Percentiles rank a stretch among this genome's conserved stretches.
Evolutionary conservation across 2,113 vertebrate genomes (phyloP).

Genomic region (Sinosuthora webbiana): DNA sequence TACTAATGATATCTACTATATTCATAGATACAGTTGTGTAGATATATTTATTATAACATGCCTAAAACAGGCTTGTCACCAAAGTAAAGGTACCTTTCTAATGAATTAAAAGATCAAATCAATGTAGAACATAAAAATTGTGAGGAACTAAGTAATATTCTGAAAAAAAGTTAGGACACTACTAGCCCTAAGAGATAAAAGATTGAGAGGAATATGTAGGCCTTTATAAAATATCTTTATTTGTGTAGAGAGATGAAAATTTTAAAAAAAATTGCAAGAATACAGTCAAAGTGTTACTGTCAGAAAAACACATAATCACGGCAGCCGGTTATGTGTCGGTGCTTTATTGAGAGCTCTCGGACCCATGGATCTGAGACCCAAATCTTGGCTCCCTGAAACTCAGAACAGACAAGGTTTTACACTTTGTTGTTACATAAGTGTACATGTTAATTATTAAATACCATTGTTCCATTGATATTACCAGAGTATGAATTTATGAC

Average conservation of each 20-base stretch:
- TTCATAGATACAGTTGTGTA: not conserved
- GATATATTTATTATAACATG: not conserved
- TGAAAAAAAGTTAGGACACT: not conserved
- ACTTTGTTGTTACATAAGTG: too few species aligned
- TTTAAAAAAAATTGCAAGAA: not conserved
- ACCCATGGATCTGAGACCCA: too few species aligned
- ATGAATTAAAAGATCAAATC: not conserved
- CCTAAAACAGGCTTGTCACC: not conserved
- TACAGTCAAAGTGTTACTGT: not conserved
- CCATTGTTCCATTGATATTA: too few species aligned
- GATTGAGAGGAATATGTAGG: not conserved
- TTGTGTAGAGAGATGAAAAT: not conserved
- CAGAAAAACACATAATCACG: too few species aligned
- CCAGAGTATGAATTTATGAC: too few species aligned
- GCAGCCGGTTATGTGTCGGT: too few species aligned
- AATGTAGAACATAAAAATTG: not conserved
- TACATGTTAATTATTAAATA: too few species aligned
- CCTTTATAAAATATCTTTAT: not conserved
- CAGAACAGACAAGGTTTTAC: too few species aligned
- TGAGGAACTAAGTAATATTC: too few species aligned
- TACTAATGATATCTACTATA: not conserved
- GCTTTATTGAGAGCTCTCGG: too few species aligned
- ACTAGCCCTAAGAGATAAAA: not conserved
- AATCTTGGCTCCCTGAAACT: too few species aligned
- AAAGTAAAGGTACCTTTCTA: not conserved